Percentiles rank a stretch among this genome's conserved stretches.
Conservation (phyloP, 2,797 vertebrate genomes). For the Triplophysa yarkandensis region DNA sequence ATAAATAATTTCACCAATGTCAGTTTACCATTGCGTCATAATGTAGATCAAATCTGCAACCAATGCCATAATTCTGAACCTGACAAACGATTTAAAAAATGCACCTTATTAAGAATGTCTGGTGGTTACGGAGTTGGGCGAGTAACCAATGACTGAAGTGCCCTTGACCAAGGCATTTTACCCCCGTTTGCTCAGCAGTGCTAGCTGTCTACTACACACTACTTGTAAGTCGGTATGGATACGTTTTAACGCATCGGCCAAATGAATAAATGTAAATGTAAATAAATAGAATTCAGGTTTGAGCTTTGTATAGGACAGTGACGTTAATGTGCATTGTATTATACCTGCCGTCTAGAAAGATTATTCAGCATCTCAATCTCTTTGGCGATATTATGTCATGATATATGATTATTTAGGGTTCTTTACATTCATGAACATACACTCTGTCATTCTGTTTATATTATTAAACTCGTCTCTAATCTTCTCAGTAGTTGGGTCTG, state of each 20-base stretch:
- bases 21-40: conserved; percentile 66
- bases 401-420: conserved; percentile 80
- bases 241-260: too few relatives aligned
- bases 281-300: too few relatives aligned
- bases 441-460: neutral
- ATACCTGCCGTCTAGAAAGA: conserved; percentile 24
- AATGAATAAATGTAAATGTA: too few relatives aligned
- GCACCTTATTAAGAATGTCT: too few relatives aligned
- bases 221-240: too few relatives aligned
- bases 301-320: too few relatives aligned
- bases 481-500: conserved; percentile 7
- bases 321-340: too few relatives aligned
- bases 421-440: conserved; percentile 82
- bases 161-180: too few relatives aligned
- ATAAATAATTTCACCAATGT: neutral
- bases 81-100: conserved; percentile 49
- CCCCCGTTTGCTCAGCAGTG: too few relatives aligned
- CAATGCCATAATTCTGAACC: conserved; percentile 87
- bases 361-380: conserved; percentile 82
- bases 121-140: too few relatives aligned
- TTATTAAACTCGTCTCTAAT: neutral
- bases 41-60: conserved; percentile 82
- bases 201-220: too few relatives aligned
- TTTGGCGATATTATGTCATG: conserved; percentile 78
- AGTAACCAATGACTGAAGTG: too few relatives aligned